Base-by-base conservation (phyloP, 1,140 invertebrate genomes). In the Ectropis grisescens region DNA sequence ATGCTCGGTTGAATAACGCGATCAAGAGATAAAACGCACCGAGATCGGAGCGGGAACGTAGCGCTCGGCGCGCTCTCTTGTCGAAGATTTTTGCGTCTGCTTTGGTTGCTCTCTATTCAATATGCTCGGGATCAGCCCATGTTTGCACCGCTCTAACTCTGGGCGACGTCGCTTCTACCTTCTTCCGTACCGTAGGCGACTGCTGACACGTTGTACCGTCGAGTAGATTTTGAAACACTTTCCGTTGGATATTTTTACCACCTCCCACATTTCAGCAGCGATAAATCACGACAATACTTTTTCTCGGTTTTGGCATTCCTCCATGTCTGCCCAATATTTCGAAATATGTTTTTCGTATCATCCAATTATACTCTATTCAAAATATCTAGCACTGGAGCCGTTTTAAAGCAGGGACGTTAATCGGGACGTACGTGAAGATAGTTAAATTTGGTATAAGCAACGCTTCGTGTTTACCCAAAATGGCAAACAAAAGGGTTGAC, bases 1-100 rank as follows among this genome's bases (percentile, higher is more conserved):
- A 74, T 74, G 67, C 67, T 69, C 59, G 65, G 59, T 42, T 79
- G 70, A 71, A 69, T 75, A 79, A 75, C 55, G 58, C 62, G 74
- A 74, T 75, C 65, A 71, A 74, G 60, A 74, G 67, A 79, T 75
- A 79, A 72, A 70, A 71, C 54, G 60, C 55, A 59, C 49, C 33
- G 53, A 42, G 48, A 58, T 58, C 53, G 51, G 43, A 51, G 42
- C 32, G 41, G 46, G 40, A 44, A 38, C 56, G 47, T 44, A n/a
- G 55, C 58, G 58, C 51, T 58, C 24, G 24, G 4, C 2, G 10
- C 24, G 24, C 6, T 26, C 10, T 10, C 24, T 6, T 54, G 53
- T 38, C 53, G 57, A 56, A 64, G 47, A 57, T 65, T 68, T 61
- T 47, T 53, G 42, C 50, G 48, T 49, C 33, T 58, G 38, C 40